Evolutionary conservation across 2,888 invertebrate genomes (phyloP).

Genomic region (Trachelus tabidus): DNA sequence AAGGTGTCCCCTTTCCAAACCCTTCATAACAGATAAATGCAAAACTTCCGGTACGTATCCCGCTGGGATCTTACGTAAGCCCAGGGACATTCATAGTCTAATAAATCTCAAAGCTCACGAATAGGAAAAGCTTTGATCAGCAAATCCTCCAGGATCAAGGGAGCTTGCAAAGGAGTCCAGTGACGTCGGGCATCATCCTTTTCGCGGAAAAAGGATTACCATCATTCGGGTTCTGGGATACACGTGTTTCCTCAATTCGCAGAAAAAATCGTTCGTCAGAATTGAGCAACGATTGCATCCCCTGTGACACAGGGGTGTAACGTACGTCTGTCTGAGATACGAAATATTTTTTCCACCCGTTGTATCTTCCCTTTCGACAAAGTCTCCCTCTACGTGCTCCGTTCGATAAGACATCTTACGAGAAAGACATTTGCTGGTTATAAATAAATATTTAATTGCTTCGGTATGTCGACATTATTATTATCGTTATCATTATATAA

Average conservation of each 20-base stretch:
- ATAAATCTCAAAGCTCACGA: not conserved
- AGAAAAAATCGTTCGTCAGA: not conserved
- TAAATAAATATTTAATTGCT: not conserved
- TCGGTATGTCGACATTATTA: not conserved
- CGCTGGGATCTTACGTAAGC: not conserved
- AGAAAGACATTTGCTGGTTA: not conserved
- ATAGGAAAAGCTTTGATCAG: not conserved
- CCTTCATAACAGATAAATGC: not conserved
- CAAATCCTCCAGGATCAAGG: not conserved
- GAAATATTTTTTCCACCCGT: no score
- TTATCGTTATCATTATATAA: no score
- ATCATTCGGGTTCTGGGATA: not conserved
- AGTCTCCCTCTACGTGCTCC: not conserved
- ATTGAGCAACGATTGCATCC: not conserved
- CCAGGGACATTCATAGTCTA: not conserved
- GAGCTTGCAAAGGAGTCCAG: not conserved
- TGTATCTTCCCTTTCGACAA: not conserved
- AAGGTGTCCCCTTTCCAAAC: not conserved
- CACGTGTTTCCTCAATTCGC: not conserved
- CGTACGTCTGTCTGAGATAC: no score
- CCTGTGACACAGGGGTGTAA: not conserved
- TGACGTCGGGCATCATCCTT: not conserved
- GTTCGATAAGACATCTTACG: not conserved
- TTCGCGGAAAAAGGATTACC: not conserved
- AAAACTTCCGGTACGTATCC: not conserved